Conservation (phyloP, 2,888 invertebrate species). For the Orchesellides sinensis region DNA sequence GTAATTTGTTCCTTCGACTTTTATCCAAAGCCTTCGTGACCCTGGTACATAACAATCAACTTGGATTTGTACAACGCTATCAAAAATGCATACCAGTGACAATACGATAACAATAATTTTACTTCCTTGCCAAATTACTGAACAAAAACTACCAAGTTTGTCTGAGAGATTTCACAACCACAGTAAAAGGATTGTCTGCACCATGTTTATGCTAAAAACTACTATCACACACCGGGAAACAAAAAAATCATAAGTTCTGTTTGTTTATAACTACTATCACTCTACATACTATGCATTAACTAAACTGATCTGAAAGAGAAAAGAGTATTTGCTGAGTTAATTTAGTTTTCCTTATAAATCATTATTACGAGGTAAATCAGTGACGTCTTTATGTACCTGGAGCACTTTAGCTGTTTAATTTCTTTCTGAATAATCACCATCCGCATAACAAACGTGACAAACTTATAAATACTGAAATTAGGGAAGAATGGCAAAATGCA, state of each 20-base stretch:
- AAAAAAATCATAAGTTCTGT: neutral
- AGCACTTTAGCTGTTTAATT: neutral
- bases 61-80: neutral
- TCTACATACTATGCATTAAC: neutral
- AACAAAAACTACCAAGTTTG: neutral
- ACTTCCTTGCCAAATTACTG: neutral
- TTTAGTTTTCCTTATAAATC: neutral
- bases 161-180: slow-evolving; percentile 13
- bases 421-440: neutral
- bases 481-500: neutral
- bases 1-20: neutral
- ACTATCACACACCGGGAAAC: slow-evolving; percentile 6
- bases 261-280: neutral
- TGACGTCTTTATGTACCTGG: too few species aligned
- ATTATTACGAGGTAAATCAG: neutral
- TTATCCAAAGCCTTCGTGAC: neutral
- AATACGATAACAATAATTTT: neutral
- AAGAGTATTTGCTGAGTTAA: neutral
- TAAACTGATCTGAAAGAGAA: neutral
- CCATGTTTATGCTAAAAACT: neutral
- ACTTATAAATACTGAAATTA: slow-evolving; percentile 14
- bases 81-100: neutral
- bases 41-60: too few species aligned
- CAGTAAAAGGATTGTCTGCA: slow-evolving; percentile 5
- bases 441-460: neutral